Conservation (phyloP, 2,888 invertebrate species). For the Thecocarcelia acutangulata region DNA sequence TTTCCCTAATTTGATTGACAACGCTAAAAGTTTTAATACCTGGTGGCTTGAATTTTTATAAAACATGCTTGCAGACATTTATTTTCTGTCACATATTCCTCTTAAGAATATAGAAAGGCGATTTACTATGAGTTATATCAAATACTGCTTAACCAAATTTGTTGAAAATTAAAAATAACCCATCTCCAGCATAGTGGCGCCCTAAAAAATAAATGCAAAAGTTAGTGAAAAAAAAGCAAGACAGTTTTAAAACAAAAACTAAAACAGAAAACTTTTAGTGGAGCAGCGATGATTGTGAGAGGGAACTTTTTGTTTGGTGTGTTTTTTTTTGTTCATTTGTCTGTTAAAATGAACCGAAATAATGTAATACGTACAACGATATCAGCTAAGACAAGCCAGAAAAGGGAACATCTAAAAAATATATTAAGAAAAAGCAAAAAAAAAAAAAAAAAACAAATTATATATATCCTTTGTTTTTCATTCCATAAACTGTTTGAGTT, state of each 20-base stretch:
- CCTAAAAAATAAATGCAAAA: constrained; percentile 39
- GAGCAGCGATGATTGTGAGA: constrained; percentile 35
- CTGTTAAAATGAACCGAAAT: constrained; percentile 57
- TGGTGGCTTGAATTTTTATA: no score
- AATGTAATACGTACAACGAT: constrained; percentile 44
- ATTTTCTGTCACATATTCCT: not conserved
- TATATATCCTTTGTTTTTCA: constrained; percentile 44
- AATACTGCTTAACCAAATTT: constrained; percentile 48
- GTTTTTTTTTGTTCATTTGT: constrained; percentile 11
- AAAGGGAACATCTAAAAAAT: constrained; percentile 56
- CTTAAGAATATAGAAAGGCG: not conserved
- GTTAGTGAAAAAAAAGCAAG: not conserved
- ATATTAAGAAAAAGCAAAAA: not conserved
- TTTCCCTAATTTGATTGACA: no score
- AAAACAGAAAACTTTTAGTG: constrained; percentile 40
- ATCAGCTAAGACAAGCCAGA: constrained; percentile 36
- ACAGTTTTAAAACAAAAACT: constrained; percentile 25
- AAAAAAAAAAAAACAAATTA: constrained; percentile 27
- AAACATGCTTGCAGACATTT: no score
- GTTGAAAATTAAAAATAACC: constrained; percentile 25
- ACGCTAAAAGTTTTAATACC: no score
- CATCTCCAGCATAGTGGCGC: constrained; percentile 52
- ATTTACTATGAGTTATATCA: constrained; percentile 48
- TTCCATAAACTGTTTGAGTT: constrained; percentile 26
- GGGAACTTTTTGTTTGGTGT: constrained; percentile 29